These are phyloP conservation scores for Cyclophora albipunctata DNA, from an alignment of 2,888 invertebrate species.

Conservation along the genomic window DNA sequence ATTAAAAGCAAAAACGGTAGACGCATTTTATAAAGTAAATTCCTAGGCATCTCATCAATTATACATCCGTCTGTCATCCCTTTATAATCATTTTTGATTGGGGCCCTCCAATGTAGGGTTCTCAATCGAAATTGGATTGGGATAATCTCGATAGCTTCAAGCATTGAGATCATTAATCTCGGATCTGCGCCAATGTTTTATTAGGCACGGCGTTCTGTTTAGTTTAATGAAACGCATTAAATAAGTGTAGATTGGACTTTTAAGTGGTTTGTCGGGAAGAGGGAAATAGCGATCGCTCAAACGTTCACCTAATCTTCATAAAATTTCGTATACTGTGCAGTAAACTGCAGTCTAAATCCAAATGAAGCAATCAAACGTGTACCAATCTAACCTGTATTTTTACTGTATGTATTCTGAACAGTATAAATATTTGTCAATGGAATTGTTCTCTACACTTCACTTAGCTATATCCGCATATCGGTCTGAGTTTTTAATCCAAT, in stretches of 20 bases:
- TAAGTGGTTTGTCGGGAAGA: neutral
- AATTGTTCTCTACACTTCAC: too few species aligned
- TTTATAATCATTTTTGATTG: constrained; percentile 38
- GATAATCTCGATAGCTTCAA: constrained; percentile 26
- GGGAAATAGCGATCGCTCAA: too few species aligned
- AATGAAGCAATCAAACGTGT: too few species aligned
- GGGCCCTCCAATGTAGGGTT: constrained; percentile 27
- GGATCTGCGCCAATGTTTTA: constrained; percentile 17
- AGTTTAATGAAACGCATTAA: constrained; percentile 9
- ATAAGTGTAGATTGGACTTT: constrained; percentile 6
- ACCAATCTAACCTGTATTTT: too few species aligned
- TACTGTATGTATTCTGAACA: too few species aligned
- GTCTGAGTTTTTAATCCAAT: neutral
- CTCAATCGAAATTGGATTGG: constrained; percentile 39
- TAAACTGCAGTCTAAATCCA: too few species aligned
- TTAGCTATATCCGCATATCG: too few species aligned
- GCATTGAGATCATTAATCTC: constrained; percentile 17
- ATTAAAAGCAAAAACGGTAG: too few species aligned
- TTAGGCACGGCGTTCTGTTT: constrained; percentile 15
- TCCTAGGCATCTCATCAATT: constrained; percentile 18
- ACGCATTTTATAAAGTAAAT: too few species aligned
- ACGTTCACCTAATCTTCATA: too few species aligned
- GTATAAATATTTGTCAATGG: too few species aligned
- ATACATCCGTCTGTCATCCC: constrained; percentile 25
- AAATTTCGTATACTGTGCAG: too few species aligned